Conservation (phyloP, 2,888 invertebrate species). For the Chironomus tentans region DNA sequence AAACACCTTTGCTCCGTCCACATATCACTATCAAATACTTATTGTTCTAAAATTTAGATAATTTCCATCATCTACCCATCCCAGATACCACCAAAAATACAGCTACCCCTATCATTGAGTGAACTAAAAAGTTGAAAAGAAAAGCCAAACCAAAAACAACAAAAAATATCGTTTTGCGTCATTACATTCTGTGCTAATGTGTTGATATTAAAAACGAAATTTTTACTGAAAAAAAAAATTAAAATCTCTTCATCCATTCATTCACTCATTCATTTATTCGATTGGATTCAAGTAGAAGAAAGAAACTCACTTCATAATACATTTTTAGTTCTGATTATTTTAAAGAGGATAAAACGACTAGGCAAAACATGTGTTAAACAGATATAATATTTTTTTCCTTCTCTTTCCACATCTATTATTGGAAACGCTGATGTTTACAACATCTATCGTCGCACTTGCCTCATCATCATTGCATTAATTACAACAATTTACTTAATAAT, state of each 20-base stretch:
- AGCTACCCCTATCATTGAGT: too few relatives aligned
- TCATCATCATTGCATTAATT: constrained; percentile 16
- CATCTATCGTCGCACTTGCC: constrained; percentile 25
- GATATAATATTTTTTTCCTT: neutral
- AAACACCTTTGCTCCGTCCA: too few relatives aligned
- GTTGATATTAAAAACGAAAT: neutral
- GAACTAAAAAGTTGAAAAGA: too few relatives aligned
- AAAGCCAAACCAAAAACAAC: too few relatives aligned
- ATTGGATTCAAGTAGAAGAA: neutral
- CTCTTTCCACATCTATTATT: constrained; percentile 13
- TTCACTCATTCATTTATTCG: too few relatives aligned
- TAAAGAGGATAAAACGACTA: constrained; percentile 18
- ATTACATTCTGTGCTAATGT: too few relatives aligned
- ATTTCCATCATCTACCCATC: too few relatives aligned
- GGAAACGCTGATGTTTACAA: constrained; percentile 6
- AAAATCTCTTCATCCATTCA: too few relatives aligned
- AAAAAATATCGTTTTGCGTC: too few relatives aligned
- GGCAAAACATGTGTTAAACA: constrained; percentile 21
- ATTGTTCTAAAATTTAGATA: too few relatives aligned
- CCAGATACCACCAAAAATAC: too few relatives aligned
- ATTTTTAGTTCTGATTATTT: constrained; percentile 19
- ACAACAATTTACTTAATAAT: neutral
- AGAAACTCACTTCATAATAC: neutral
- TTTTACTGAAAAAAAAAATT: neutral
- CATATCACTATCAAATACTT: too few relatives aligned